A percentile compares a stretch with the other conserved stretches of the same genome.
Evolutionary conservation across 1,140 invertebrate genomes (phyloP).

Genomic region (Andrena cerasifolii): DNA sequence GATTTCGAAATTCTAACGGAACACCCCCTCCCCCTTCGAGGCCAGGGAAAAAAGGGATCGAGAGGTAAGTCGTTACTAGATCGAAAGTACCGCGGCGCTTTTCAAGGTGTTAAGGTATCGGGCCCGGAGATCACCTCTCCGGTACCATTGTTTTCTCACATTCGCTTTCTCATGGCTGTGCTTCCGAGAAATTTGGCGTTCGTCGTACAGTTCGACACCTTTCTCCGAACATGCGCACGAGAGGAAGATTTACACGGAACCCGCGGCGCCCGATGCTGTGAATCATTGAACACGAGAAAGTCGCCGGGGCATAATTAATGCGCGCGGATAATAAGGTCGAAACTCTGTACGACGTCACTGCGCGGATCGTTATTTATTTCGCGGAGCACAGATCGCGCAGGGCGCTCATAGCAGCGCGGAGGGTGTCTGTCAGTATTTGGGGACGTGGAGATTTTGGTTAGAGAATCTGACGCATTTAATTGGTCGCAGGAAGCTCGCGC

Average conservation of each 20-base stretch:
- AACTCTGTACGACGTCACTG: background rate
- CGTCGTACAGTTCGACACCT: background rate
- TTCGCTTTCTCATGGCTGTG: slow-evolving; percentile 3
- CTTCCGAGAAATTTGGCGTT: background rate
- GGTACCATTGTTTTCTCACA: slow-evolving; percentile 10
- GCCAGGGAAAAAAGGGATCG: slow-evolving; percentile 7
- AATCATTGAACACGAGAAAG: slow-evolving; percentile 6
- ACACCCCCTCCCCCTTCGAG: too few relatives aligned
- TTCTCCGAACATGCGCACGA: background rate
- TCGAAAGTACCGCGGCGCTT: background rate
- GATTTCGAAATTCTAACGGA: slow-evolving; percentile 6
- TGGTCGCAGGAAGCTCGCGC: background rate
- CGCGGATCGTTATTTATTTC: background rate
- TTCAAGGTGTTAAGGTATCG: background rate
- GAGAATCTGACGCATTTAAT: slow-evolving; percentile 37
- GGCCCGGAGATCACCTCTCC: background rate
- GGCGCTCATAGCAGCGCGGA: background rate
- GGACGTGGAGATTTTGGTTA: slow-evolving; percentile 23
- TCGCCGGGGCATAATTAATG: background rate
- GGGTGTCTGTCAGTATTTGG: background rate
- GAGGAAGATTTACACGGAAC: background rate
- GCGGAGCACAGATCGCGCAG: background rate
- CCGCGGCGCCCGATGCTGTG: background rate
- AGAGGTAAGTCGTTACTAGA: background rate
- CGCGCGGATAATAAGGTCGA: too few relatives aligned